Base-by-base conservation (phyloP, 2,113 vertebrate genomes). In the Ciconia maguari region DNA sequence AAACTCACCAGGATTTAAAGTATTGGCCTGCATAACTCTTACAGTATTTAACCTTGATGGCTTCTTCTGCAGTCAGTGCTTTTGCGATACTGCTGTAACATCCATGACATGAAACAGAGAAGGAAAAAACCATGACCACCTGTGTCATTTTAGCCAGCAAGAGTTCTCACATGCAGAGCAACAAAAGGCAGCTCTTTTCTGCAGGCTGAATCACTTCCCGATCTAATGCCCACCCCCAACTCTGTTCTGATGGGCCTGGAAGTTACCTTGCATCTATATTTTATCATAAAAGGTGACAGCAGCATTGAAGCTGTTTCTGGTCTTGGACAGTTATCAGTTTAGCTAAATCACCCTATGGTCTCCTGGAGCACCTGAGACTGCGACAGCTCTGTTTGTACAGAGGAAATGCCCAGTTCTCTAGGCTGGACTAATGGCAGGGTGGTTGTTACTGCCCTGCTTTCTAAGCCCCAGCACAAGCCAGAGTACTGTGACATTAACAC, bases 111-210 rank as follows among this genome's bases (percentile, higher is more conserved):
- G 44, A 94, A 87, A 49, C 7, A 76, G 15, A 82, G 32, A 61
- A 68, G 22, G 12, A 34, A 68, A 89, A 71, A 32, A 27, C 0
- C 10, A 32, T 2, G 3, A 72, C 5, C 1, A 0, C 5, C 22
- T 62, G 2, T 46, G 27, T 42, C 13, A 65, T 65, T 86, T 65
- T 54, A 81, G 20, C 12, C 41, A 83, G 42, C 46, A 70, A 48
- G 41, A 55, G 32, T 51, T 89, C 19, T 72, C 26, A 57, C 11
- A 44, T 11, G 18, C 20, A 84, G 49, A 62, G 4, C 13, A 49
- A 83, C 16, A 76, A 58, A 85, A 74, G 15, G 15, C 17, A 62
- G 7, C 14, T 52, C 13, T 82, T 84, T 80, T 66, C 26, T 64
- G 36, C 24, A 68, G 54, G 25, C 32, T 58, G 75, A 84, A 36